A percentile compares a stretch with the other conserved stretches of the same genome.
Evolutionary conservation across 2,888 invertebrate genomes (phyloP).

Genomic region (Silvanus unidentatus): DNA sequence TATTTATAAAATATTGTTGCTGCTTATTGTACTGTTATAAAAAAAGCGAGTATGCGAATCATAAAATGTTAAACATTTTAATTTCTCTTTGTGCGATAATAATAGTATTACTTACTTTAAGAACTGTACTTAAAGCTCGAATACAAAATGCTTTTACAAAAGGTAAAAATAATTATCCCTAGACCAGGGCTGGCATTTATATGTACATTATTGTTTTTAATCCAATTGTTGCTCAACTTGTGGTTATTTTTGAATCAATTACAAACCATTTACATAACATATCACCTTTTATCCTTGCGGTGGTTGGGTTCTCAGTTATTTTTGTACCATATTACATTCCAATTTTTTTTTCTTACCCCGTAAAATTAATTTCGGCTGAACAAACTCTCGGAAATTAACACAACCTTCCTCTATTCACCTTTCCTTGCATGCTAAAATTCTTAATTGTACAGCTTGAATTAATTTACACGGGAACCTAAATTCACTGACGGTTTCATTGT

Average conservation of each 20-base stretch:
- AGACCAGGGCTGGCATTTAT: slow-evolving; percentile 4
- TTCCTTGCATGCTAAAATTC: not conserved
- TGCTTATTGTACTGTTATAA: not conserved
- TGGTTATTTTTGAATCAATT: too few species aligned
- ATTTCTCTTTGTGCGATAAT: too few species aligned
- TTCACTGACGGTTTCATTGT: not conserved
- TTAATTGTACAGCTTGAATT: not conserved
- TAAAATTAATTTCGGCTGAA: too few species aligned
- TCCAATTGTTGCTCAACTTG: slow-evolving; percentile 3
- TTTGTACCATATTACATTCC: not conserved
- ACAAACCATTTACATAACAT: slow-evolving; percentile 5
- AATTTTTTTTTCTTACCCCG: too few species aligned
- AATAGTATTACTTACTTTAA: too few species aligned
- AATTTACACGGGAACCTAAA: not conserved
- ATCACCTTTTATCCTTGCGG: slow-evolving; percentile 9
- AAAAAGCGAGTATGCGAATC: too few species aligned
- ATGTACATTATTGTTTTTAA: slow-evolving; percentile 3
- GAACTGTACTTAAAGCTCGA: too few species aligned
- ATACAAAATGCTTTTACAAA: too few species aligned
- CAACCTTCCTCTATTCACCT: too few species aligned
- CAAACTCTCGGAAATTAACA: too few species aligned
- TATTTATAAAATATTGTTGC: not conserved
- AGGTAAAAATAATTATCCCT: too few species aligned
- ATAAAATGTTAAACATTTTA: too few species aligned
- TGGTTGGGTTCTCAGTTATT: slow-evolving; percentile 19